Evolutionary conservation across 2,113 vertebrate species (phyloP).

Genomic region (Corythoichthys intestinalis): DNA sequence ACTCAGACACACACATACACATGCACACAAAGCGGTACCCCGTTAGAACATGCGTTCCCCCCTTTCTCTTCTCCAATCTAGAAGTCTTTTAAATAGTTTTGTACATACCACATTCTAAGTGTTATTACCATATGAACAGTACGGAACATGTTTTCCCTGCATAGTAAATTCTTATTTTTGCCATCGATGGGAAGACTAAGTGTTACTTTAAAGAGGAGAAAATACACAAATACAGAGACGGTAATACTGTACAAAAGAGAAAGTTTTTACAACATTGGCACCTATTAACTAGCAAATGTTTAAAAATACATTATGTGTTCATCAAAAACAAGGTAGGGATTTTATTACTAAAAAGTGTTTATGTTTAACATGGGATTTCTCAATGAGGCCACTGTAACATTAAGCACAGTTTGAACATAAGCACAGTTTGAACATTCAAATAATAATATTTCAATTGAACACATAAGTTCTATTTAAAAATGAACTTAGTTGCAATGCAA

Average conservation of each 20-base stretch:
- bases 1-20: constrained; percentile 48
- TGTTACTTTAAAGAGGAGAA: background rate
- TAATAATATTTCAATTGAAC: too few species aligned
- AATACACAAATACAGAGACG: background rate
- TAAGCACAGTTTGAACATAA: background rate
- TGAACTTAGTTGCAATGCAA: background rate
- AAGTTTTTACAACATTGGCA: background rate
- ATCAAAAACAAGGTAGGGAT: background rate
- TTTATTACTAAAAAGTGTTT: background rate
- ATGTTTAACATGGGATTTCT: background rate
- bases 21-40: constrained; percentile 27
- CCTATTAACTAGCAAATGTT: too few species aligned
- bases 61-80: constrained; percentile 25
- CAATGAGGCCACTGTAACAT: background rate
- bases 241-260: background rate
- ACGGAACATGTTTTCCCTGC: background rate
- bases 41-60: constrained; percentile 19
- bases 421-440: background rate
- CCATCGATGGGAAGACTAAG: background rate
- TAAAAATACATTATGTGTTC: background rate
- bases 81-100: constrained; percentile 17
- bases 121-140: background rate
- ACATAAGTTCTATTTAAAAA: too few species aligned
- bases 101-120: background rate
- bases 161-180: background rate